Evolutionary conservation across 2,888 invertebrate species (phyloP), one percentile per base, ranked within the genome.

Genomic region (Brenthis daphne): DNA sequence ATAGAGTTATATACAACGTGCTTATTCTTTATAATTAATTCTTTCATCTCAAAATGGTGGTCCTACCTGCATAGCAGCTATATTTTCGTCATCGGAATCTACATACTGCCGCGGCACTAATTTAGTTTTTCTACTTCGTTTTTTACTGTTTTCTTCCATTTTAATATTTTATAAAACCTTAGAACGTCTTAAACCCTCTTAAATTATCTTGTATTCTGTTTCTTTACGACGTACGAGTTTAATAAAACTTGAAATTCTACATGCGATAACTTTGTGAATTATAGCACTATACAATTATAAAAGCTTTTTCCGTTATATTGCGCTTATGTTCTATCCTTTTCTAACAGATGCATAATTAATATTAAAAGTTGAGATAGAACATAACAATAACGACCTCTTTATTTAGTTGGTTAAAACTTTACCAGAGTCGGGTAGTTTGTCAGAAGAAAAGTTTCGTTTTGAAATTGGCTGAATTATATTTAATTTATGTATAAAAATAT

Each of bases 41-140:
- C 2, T 11, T 13, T 51, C 6, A 37, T 63, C 14, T 67, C 70
- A 71, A 73, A 70, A 73, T 70, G 71, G 70, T 74, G 68, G 65
- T 67, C 75, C 74, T 77, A 79, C 80, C 81, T 82, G 75, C 79
- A 78, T 73, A 66, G 65, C 58, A 24, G 65, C 71, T 12, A 73
- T 69, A 63, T 71, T 63, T 66, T 79, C 76, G 53, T 76, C 75
- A 29, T 79, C 76, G 0, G 74, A 71, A 50, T 76, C 79, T 11
- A 63, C 50, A 58, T 70, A 77, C 13, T 79, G 71, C 6, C 85
- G 77, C 33, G 77, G 79, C 67, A 80, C 77, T 61, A 84, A 72
- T 67, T 82, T 85, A 4, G 80, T 68, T 69, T 85, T 85, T 58
- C 84, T 78, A 33, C 71, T 68, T 47, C 79, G 72, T 74, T 79